Evolutionary conservation across 2,888 invertebrate species (phyloP), one percentile per base, ranked within the genome.

Genomic region (Phaedon cochleariae): DNA sequence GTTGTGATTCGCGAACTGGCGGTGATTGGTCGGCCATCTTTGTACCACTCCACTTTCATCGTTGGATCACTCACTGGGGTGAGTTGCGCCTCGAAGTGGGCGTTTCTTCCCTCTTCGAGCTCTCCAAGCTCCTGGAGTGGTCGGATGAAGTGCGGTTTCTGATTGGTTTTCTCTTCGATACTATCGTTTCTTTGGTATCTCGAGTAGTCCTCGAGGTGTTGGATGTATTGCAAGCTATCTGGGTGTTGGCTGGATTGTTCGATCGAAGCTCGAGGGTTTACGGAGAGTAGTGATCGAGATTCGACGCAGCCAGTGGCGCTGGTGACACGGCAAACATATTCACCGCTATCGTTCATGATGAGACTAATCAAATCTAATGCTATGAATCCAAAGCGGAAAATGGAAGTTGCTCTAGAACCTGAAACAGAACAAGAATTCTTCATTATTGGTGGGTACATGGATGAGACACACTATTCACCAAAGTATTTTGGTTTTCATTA

Each of bases 371-470:
- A 88, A 82, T 97, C 96, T 76, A 97, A 87, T 74, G 97, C 94
- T 78, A 98, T 97, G 82, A 96, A 98, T 77, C 99, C 98, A 85
- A 99, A 98, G 82, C 97, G 94, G 86, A 97, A 96, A 80, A 96
- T 92, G 72, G 95, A 93, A 79, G 96, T 96, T 82, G 95, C 94
- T 81, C 98, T 91, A 73, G 97, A 97, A 86, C 97, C 98, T 97
- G 52, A 62, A 70, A 65, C 12, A 59, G 45, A 49, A 17, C 18
- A 55, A 21, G 9, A 49, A 6, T 29, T 29, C 7, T 29, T 7
- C 29, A 29, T 29, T 7, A 29, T n/a, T n/a, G n/a, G n/a, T n/a
- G n/a, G n/a, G n/a, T n/a, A n/a, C n/a, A n/a, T n/a, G n/a, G n/a
- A n/a, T n/a, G n/a, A n/a, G n/a, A n/a, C n/a, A n/a, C n/a, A n/a